Evolutionary conservation across 2,113 vertebrate species (phyloP).

Genomic region (Poecilia latipinna): DNA sequence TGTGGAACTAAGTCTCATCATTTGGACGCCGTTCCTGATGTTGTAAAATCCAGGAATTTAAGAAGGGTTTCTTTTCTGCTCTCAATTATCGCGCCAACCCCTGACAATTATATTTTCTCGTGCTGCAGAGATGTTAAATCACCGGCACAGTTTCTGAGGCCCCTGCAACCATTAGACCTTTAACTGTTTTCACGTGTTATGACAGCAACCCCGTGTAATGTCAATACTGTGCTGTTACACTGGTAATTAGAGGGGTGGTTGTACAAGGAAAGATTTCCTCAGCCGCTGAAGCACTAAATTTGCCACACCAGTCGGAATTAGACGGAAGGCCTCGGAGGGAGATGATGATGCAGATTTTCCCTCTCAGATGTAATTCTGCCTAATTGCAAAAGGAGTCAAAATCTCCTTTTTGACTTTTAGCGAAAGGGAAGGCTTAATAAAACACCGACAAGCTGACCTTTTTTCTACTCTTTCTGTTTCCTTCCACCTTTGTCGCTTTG

Average conservation of each 20-base stretch:
- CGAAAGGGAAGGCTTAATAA: conserved; percentile 29
- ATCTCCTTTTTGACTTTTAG: conserved; percentile 49
- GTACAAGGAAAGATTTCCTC: conserved; percentile 64
- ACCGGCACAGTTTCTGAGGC: conserved; percentile 11
- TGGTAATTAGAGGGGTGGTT: conserved; percentile 66
- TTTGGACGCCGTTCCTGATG: conserved; percentile 12
- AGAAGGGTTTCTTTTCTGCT: not conserved
- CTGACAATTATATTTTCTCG: conserved; percentile 23
- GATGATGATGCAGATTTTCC: conserved; percentile 50
- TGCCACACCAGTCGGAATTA: conserved; percentile 55
- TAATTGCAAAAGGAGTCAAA: conserved; percentile 63
- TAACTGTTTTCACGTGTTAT: conserved; percentile 51
- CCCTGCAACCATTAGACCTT: conserved; percentile 40
- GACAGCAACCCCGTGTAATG: conserved; percentile 58
- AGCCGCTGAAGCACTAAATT: conserved; percentile 70
- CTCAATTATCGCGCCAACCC: conserved; percentile 9
- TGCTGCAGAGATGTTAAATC: conserved; percentile 27
- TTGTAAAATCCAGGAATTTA: conserved; percentile 11
- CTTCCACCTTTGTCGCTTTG: conserved; percentile 37
- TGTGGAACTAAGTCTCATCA: conserved; percentile 11
- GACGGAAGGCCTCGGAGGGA: conserved; percentile 49
- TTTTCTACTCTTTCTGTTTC: conserved; percentile 30
- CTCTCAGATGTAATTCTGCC: conserved; percentile 34
- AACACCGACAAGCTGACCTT: conserved; percentile 39
- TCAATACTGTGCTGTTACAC: conserved; percentile 60